Percentiles rank a stretch among this genome's conserved stretches.
These are phyloP conservation scores for Acanthurus lineatus DNA, from an alignment of 2,797 vertebrate species.

Conservation along the genomic window DNA sequence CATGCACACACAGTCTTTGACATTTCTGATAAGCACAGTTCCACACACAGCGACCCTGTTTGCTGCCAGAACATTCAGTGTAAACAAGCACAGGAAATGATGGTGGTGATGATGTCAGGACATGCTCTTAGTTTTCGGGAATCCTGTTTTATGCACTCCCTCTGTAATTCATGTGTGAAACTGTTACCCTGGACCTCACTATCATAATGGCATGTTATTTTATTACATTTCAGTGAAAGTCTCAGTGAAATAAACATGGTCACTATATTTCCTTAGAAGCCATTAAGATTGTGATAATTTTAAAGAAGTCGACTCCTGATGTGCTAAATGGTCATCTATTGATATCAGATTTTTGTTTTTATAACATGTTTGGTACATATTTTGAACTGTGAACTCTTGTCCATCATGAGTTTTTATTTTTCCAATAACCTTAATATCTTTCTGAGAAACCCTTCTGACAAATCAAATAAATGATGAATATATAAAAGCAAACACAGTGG, in stretches of 20 bases:
- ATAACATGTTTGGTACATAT: neutral
- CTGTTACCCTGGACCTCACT: neutral
- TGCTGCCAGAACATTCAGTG: slow-evolving; percentile 36
- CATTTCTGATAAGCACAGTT: slow-evolving; percentile 39
- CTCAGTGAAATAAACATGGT: too few relatives aligned
- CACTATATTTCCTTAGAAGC: too few relatives aligned
- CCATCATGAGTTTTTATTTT: slow-evolving; percentile 18
- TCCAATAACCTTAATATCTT: slow-evolving; percentile 24
- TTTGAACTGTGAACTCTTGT: neutral
- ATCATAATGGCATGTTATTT: neutral
- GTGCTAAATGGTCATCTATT: too few relatives aligned
- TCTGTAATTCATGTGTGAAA: slow-evolving; percentile 11
- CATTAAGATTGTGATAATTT: too few relatives aligned
- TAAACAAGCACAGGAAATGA: slow-evolving; percentile 84
- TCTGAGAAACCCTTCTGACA: slow-evolving; percentile 34
- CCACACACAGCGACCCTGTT: slow-evolving; percentile 26
- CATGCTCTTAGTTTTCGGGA: slow-evolving; percentile 47
- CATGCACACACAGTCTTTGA: slow-evolving; percentile 35
- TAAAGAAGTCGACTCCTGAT: too few relatives aligned
- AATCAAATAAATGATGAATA: neutral
- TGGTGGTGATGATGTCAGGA: slow-evolving; percentile 31
- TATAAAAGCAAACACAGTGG: slow-evolving; percentile 23
- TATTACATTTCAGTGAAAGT: neutral
- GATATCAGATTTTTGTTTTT: too few relatives aligned
- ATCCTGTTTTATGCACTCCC: slow-evolving; percentile 27